Base-by-base conservation (phyloP, 1,140 invertebrate species). In the Microplitis demolitor region DNA sequence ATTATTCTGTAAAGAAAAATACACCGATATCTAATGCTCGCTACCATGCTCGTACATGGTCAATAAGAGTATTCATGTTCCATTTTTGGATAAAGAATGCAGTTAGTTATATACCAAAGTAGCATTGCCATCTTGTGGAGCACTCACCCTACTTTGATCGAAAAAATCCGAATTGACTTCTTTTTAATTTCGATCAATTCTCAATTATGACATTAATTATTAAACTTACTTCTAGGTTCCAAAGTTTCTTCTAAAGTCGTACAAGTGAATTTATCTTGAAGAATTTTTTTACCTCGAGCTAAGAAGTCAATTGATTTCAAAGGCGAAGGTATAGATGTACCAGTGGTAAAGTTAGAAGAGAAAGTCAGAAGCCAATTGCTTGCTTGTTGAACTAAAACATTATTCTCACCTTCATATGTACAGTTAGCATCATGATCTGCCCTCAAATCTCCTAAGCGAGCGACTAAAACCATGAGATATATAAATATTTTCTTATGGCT, bases 331-430 rank as follows among this genome's bases (percentile, higher is more conserved):
- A 89, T 78, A 4, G 79, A 61, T 54, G 80, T 77, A 60, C 90
- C 87, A 14, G 85, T 79, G 1, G 88, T 74, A 5, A 88, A 83
- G 45, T 85, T 86, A 3, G 80, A 74, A 89, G 90, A 93, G 78
- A 94, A 89, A 45, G 89, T 89, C 37, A 97, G 79, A 54, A 97
- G 87, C 93, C 94, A 96, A 84, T 98, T 98, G 82, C 94, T 95
- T 0, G 96, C 92, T 89, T 99, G 97, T 82, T 98, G 97, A 8
- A 96, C 90, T 4, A 99, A 88, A 53, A 99, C 96, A 86, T 97
- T 97, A 87, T 97, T 98, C 85, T 99, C 97, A 4, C 97, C 97
- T 88, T 99, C 97, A 79, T 98, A 98, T 0, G 97, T 98, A 76
- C 93, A 93, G 77, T 95, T 96, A 0, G 96, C 94, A 88, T 99